Conservation (phyloP, 2,888 invertebrate species). For the Metacarcinus magister region DNA sequence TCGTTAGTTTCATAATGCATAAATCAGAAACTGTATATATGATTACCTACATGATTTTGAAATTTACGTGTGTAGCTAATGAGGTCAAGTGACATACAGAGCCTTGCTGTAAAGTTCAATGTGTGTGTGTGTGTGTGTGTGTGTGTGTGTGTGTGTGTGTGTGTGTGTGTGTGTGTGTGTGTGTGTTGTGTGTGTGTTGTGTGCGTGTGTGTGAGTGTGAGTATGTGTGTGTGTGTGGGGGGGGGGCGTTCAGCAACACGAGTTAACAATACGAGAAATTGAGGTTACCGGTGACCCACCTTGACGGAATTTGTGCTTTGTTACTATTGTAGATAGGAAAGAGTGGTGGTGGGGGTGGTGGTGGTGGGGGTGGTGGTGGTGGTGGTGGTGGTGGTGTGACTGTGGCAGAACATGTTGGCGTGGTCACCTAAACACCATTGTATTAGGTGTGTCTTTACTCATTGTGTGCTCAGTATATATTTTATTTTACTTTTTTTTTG, state of each 20-base stretch:
- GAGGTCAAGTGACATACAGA: background rate
- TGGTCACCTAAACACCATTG: background rate
- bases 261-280: background rate
- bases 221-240: background rate
- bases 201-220: background rate
- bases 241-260: background rate
- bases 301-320: background rate
- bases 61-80: conserved; percentile 2
- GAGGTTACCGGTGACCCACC: background rate
- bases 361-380: background rate
- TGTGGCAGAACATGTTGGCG: background rate
- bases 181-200: background rate
- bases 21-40: background rate
- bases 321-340: background rate
- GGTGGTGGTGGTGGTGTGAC: background rate
- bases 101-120: background rate
- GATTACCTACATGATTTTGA: background rate
- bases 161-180: background rate
- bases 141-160: background rate
- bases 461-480: background rate
- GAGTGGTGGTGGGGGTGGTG: background rate
- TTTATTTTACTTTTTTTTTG: background rate
- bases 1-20: background rate
- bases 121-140: background rate
- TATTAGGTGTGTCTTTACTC: background rate